These are phyloP conservation scores for Ammodytes dubius DNA, from an alignment of 2,113 vertebrate genomes.

Conservation along the genomic window DNA sequence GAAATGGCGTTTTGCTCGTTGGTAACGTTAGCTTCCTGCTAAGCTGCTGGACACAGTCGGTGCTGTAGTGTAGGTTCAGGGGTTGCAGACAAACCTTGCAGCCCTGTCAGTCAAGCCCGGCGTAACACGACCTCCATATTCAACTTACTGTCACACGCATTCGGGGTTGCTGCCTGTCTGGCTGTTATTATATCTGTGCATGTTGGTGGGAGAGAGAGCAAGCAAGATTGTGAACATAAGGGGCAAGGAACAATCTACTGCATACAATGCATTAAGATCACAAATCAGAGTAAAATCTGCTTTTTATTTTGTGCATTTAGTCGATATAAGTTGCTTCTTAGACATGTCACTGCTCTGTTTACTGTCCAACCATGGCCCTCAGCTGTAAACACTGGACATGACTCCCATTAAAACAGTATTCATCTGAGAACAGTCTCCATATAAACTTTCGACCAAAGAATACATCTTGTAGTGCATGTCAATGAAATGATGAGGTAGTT, in stretches of 20 bases:
- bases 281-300: background rate
- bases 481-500: background rate
- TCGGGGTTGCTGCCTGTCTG: background rate
- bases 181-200: background rate
- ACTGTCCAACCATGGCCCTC: background rate
- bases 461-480: too few species aligned
- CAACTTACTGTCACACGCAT: constrained; percentile 16
- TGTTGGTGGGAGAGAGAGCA: background rate
- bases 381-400: background rate
- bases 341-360: background rate
- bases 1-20: constrained; percentile 49
- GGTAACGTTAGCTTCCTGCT: constrained; percentile 76
- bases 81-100: constrained; percentile 50
- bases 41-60: constrained; percentile 62
- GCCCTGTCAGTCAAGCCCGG: constrained; percentile 45
- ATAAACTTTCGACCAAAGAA: background rate
- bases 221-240: background rate
- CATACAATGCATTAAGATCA: background rate
- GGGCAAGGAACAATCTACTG: background rate
- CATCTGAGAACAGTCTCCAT: background rate
- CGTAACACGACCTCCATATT: constrained; percentile 11
- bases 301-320: background rate
- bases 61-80: constrained; percentile 57
- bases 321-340: background rate
- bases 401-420: background rate